Percentiles rank a stretch among this genome's conserved stretches.
These are phyloP conservation scores for Trididemnum clinides DNA, from an alignment of 23 tunicate species.

Conservation along the genomic window DNA sequence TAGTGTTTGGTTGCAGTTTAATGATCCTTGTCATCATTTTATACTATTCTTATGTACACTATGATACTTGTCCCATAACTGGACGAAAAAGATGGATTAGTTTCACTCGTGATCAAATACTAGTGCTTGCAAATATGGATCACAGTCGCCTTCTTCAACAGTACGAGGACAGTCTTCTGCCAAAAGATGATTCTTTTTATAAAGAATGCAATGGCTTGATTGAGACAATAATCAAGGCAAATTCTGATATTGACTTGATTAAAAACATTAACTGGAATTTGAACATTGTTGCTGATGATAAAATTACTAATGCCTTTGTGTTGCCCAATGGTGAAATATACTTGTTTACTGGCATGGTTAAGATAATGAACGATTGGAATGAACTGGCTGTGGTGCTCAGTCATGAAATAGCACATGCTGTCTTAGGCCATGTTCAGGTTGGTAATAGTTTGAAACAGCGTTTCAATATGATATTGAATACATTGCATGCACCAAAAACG, in stretches of 20 bases:
- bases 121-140: conserved; percentile 58
- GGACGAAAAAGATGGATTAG: conserved; percentile 90
- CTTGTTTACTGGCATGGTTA: conserved; percentile 81
- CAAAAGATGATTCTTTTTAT: conserved; percentile 23
- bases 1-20: background rate
- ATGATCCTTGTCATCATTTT: conserved; percentile 14
- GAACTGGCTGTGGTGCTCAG: conserved; percentile 83
- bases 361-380: conserved; percentile 60
- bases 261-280: conserved; percentile 70
- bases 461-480: too few species aligned
- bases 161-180: conserved; percentile 24
- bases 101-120: conserved; percentile 74
- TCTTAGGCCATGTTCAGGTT: conserved; percentile 92
- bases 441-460: too few species aligned
- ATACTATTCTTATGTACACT: conserved; percentile 74
- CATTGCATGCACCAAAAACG: too few species aligned
- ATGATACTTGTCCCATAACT: conserved; percentile 75
- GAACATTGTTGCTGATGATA: conserved; percentile 64
- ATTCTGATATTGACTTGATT: conserved; percentile 61
- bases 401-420: conserved; percentile 95
- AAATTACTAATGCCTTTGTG: conserved; percentile 76
- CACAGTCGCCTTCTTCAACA: conserved; percentile 16
- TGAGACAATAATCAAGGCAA: conserved; percentile 17
- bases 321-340: conserved; percentile 88
- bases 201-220: conserved; percentile 40